Evolutionary conservation across 2,797 vertebrate genomes (phyloP).

Genomic region (Myotis myotis): DNA sequence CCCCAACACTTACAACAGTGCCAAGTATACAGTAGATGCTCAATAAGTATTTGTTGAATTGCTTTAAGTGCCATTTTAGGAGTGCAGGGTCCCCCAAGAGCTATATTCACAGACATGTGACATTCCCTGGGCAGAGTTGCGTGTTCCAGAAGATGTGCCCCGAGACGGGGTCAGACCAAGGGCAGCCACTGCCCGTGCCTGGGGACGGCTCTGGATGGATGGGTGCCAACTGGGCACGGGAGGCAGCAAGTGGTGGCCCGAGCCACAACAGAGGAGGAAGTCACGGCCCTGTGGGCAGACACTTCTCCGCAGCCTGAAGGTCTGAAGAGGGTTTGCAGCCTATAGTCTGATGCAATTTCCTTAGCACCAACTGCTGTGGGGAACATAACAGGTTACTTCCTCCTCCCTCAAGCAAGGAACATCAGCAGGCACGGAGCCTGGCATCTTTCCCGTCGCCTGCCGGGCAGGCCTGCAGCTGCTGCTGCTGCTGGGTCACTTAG

Average conservation of each 20-base stretch:
- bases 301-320: background rate
- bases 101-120: background rate
- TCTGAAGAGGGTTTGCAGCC: background rate
- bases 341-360: constrained; percentile 70
- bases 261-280: background rate
- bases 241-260: background rate
- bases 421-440: background rate
- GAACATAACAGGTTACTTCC: constrained; percentile 44
- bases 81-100: background rate
- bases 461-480: background rate
- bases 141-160: background rate
- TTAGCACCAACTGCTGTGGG: constrained; percentile 49
- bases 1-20: background rate
- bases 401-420: background rate
- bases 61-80: background rate
- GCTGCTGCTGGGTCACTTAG: background rate
- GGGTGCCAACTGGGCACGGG: background rate
- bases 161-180: background rate
- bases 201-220: background rate
- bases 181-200: background rate
- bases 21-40: background rate
- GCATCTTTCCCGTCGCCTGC: background rate
- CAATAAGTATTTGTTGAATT: background rate
- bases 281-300: background rate
- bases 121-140: background rate